A percentile compares a stretch with the other conserved stretches of the same genome.
These are phyloP conservation scores for Himalopsyche tibetana DNA, from an alignment of 2,888 invertebrate species.

Conservation along the genomic window DNA sequence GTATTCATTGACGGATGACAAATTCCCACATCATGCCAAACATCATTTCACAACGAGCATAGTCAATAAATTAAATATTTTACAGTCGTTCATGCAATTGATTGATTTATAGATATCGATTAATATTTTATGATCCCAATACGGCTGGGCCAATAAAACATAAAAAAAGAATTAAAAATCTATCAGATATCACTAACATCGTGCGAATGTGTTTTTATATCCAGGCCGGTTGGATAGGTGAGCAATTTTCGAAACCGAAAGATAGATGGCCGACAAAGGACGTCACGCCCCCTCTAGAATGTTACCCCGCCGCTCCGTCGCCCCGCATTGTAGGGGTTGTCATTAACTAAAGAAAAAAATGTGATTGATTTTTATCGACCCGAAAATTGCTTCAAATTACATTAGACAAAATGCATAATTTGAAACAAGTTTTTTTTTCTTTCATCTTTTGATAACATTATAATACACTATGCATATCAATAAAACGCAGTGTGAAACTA, in stretches of 20 bases:
- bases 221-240: slow-evolving; percentile 49
- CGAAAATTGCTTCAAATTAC: slow-evolving; percentile 43
- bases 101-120: slow-evolving; percentile 40
- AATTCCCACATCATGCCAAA: slow-evolving; percentile 34
- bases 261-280: slow-evolving; percentile 66
- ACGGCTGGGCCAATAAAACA: slow-evolving; percentile 16
- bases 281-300: slow-evolving; percentile 56
- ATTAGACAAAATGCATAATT: slow-evolving; percentile 37
- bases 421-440: slow-evolving; percentile 6
- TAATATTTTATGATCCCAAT: slow-evolving; percentile 40
- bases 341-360: slow-evolving; percentile 65
- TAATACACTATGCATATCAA: not conserved
- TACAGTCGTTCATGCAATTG: slow-evolving; percentile 32
- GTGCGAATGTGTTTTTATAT: slow-evolving; percentile 39
- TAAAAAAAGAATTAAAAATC: slow-evolving; percentile 21
- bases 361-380: slow-evolving; percentile 62
- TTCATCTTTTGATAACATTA: slow-evolving; percentile 28
- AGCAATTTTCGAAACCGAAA: slow-evolving; percentile 63
- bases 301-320: slow-evolving; percentile 43
- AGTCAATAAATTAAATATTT: slow-evolving; percentile 21
- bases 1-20: slow-evolving; percentile 30
- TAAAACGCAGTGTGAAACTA: too few species aligned
- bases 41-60: slow-evolving; percentile 20
- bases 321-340: slow-evolving; percentile 58
- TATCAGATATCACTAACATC: slow-evolving; percentile 34